Evolutionary conservation across 2,888 invertebrate genomes (phyloP), one percentile per base, ranked within the genome.

Genomic region (Carabus problematicus): DNA sequence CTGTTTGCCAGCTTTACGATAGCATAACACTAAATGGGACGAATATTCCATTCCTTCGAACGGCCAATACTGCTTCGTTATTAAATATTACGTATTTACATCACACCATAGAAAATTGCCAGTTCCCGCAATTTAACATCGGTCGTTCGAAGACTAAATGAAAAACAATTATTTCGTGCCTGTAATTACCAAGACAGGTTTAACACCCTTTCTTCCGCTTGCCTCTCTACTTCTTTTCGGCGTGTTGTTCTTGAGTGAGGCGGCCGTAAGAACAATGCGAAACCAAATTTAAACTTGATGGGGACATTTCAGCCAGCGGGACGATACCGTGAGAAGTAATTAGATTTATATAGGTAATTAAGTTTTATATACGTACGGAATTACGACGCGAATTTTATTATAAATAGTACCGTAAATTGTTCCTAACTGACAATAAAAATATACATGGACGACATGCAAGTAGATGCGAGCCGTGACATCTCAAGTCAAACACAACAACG

Each of bases 261-360:
- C 29, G 29, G 52, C 12, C 3, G 16, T 52, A 16, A 52, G 59
- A 62, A 62, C 39, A 62, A 62, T 62, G 52, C 62, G 40, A 62
- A 62, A 62, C 52, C 62, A 62, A 62, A 62, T 62, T 62, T 62
- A 52, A 49, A 62, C 52, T 62, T 52, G 62, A 62, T 62, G 49
- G 62, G 40, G 52, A 62, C 62, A 16, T 49, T 62, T 62, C 12
- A 62, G 41, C 40, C 42, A 61, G 18, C 47, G 12, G 3, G 29
- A 45, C 14, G 49, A 40, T 62, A 29, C 62, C 49, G 62, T 61
- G 61, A 49, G 62, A 62, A 49, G 39, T 62, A 62, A 62, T 62
- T 62, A 62, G 52, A 52, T 62, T 62, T 62, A 62, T 61, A 61
- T 62, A 52, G 52, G 39, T 52, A 62, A 62, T 62, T 62, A 62